phyloP scores from a whole-genome alignment of 2,888 invertebrate genomes.

The Steinernema carpocapsae region DNA sequence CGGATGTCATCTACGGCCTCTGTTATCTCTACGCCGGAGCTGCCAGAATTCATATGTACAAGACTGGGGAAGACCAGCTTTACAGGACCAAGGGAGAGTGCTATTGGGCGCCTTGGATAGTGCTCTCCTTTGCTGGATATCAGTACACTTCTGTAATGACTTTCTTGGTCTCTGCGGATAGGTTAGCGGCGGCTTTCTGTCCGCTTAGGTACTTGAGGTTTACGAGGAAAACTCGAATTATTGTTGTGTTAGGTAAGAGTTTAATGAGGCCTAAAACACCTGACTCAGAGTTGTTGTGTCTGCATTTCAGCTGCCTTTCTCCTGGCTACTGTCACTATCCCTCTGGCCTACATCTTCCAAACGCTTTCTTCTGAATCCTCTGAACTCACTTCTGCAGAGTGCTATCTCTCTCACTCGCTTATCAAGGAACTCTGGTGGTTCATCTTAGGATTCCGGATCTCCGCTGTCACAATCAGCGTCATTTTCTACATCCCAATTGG shows the following conservation, averaged over 20 bases:
- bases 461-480: slow-evolving; percentile 1
- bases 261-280: background rate
- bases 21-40: background rate
- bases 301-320: background rate
- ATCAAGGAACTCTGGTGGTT: background rate
- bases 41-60: background rate
- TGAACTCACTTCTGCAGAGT: background rate
- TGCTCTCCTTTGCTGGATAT: slow-evolving; percentile 4
- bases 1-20: slow-evolving; percentile 6
- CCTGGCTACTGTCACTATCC: background rate
- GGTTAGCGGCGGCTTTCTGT: background rate
- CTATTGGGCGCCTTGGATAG: background rate
- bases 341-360: background rate
- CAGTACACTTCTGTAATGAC: background rate
- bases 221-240: background rate
- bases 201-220: background rate
- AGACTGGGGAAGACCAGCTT: background rate
- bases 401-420: background rate
- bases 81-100: background rate
- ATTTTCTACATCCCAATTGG: slow-evolving; percentile 10
- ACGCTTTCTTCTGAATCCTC: background rate
- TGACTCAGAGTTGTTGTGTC: no score
- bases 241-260: slow-evolving; percentile 1
- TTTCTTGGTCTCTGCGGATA: background rate
- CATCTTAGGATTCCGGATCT: background rate